A percentile compares a stretch with the other conserved stretches of the same genome.
Conservation (phyloP, 1,140 invertebrate species). For the Drosophila sproati region DNA sequence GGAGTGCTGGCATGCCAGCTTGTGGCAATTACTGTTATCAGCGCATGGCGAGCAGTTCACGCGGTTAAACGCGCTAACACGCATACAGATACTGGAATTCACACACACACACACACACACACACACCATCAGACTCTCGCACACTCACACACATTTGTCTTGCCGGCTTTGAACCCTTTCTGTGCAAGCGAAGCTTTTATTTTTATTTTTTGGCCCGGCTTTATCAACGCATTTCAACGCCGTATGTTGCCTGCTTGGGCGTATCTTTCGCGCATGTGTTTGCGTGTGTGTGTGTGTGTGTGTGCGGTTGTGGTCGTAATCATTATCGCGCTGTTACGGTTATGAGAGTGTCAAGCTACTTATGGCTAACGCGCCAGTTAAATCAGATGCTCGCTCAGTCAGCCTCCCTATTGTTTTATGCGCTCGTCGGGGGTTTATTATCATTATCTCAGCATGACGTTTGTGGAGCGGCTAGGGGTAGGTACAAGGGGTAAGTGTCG, state of each 20-base stretch:
- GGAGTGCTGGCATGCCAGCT: conserved; percentile 64
- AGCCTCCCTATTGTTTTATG: conserved; percentile 75
- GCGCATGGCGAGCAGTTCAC: conserved; percentile 77
- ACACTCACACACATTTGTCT: conserved; percentile 41
- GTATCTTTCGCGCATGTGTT: conserved; percentile 29
- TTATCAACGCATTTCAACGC: conserved; percentile 76
- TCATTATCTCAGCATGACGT: conserved; percentile 54
- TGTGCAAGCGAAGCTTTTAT: conserved; percentile 72
- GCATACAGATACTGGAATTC: conserved; percentile 58
- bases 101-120: conserved; percentile 26
- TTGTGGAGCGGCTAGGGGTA: not conserved
- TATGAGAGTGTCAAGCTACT: conserved; percentile 83
- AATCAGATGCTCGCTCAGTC: conserved; percentile 67
- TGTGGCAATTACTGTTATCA: conserved; percentile 84
- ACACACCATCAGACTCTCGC: conserved; percentile 11
- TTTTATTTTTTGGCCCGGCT: conserved; percentile 51
- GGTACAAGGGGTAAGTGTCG: too few relatives aligned
- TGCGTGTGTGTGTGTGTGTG: conserved; percentile 24
- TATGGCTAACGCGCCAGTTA: conserved; percentile 79
- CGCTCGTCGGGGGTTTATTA: conserved; percentile 66
- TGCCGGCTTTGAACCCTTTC: conserved; percentile 74
- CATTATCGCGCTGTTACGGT: conserved; percentile 83
- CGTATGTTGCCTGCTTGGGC: conserved; percentile 61
- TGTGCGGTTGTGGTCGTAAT: conserved; percentile 60
- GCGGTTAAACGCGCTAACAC: conserved; percentile 80